Evolutionary conservation across 1,140 invertebrate species (phyloP), one percentile per base, ranked within the genome.

Genomic region (Drosophila navojoa): DNA sequence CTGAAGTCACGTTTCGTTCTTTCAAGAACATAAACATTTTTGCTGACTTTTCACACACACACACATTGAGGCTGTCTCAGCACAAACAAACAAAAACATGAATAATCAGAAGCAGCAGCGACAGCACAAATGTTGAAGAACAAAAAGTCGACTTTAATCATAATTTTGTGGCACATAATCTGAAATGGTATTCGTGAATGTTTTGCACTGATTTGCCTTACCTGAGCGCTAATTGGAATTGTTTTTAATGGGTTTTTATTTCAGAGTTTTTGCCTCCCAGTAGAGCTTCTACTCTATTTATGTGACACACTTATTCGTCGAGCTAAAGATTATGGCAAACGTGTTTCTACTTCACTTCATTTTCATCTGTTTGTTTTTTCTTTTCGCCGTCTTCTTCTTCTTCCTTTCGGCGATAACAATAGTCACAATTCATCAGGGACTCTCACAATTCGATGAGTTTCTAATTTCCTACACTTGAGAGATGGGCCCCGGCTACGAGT

Each of bases 1-100:
- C 42, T 71, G 44, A 52, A 64, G 72, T 71, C 73, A 72, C 73
- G 73, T 76, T 67, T 76, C 61, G 16, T 22, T 67, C 19, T 76
- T 76, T 72, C 57, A 66, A 76, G 54, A 71, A 16, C 55, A 58
- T 71, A 64, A 71, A 54, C 47, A 64, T 64, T 64, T 74, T 49
- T 60, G 72, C 72, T 75, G 72, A 75, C 72, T 71, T 59, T 59
- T 42, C 45, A 66, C 49, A 55, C 40, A 44, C 53, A 71, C 13
- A 19, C 11, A 50, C 29, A 15, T 9, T 6, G 22, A 45, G 42
- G 45, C 16, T 13, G 22, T 40, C 29, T 16, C 7, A 16, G 59
- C 15, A 55, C 44, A 47, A 40, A 6, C 22, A 42, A 25, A 9
- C 22, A 27, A 49, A 60, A 55, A 60, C 16, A 57, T 66, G 38